Evolutionary conservation across 2,797 vertebrate genomes (phyloP).

Genomic region (Amniataba percoides): DNA sequence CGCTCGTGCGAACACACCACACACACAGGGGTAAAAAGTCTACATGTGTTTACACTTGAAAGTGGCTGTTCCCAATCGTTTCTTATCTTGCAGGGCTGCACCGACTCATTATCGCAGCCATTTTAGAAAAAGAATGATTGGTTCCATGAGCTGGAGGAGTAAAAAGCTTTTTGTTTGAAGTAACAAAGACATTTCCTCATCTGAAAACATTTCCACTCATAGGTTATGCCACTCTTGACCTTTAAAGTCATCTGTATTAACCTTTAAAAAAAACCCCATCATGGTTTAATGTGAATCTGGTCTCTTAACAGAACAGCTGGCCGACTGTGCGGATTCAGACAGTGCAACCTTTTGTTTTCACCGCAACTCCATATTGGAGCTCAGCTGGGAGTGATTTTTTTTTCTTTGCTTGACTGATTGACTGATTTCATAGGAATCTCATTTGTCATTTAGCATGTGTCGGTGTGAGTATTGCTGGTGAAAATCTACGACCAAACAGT

Average conservation of each 20-base stretch:
- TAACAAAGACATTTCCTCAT: constrained; percentile 43
- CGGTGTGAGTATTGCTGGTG: background rate
- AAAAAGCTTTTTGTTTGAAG: constrained; percentile 31
- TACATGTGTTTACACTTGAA: constrained; percentile 42
- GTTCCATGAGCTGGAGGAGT: constrained; percentile 12
- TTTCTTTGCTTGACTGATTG: constrained; percentile 59
- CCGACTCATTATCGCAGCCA: background rate
- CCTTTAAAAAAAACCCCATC: constrained; percentile 76
- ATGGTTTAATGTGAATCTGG: constrained; percentile 57
- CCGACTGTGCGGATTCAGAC: constrained; percentile 37
- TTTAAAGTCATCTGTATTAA: constrained; percentile 62
- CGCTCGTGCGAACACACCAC: constrained; percentile 2
- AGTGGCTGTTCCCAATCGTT: constrained; percentile 3
- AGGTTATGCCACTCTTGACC: constrained; percentile 65
- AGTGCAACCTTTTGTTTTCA: constrained; percentile 61
- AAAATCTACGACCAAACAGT: constrained; percentile 48
- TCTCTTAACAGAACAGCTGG: constrained; percentile 49
- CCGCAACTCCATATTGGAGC: constrained; percentile 28
- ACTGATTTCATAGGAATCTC: constrained; percentile 56
- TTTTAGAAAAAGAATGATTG: constrained; percentile 18
- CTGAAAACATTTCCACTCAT: constrained; percentile 42
- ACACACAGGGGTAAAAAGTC: constrained; percentile 10
- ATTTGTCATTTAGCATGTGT: constrained; percentile 43
- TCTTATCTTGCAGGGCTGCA: constrained; percentile 24
- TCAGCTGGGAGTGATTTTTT: constrained; percentile 54